These are phyloP conservation scores for Uloborus plumipes DNA, from an alignment of 2,888 invertebrate genomes.

Conservation along the genomic window DNA sequence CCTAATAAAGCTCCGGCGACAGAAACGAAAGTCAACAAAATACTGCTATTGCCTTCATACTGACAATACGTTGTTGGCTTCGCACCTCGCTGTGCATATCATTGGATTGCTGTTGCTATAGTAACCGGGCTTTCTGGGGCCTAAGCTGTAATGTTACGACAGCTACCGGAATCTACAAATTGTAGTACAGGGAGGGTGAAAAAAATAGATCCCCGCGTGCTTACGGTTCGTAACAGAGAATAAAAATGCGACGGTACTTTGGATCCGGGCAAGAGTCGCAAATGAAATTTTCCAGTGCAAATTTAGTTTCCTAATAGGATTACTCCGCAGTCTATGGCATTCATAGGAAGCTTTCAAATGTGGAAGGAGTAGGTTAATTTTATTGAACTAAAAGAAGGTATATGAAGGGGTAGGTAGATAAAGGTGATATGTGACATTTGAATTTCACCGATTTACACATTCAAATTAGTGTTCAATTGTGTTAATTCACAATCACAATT, in stretches of 20 bases:
- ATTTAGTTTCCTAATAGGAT: conserved; percentile 40
- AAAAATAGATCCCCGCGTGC: conserved; percentile 5
- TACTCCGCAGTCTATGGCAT: conserved; percentile 19
- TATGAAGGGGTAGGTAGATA: too few relatives aligned
- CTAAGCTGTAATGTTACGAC: conserved; percentile 2
- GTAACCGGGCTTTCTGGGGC: conserved; percentile 24
- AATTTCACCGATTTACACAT: too few relatives aligned
- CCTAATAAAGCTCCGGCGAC: conserved; percentile 20
- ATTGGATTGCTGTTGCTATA: conserved; percentile 53
- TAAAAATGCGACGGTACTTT: background rate
- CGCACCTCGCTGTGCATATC: conserved; percentile 39
- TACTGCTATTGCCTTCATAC: conserved; percentile 13
- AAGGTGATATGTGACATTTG: too few relatives aligned
- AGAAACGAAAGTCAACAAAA: conserved; percentile 33
- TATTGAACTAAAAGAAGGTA: too few relatives aligned
- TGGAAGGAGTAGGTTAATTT: too few relatives aligned
- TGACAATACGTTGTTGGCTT: conserved; percentile 39
- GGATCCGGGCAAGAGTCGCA: conserved; percentile 3
- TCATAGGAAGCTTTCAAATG: background rate
- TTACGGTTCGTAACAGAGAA: too few relatives aligned
- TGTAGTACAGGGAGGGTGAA: conserved; percentile 5
- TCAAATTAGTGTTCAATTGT: too few relatives aligned
- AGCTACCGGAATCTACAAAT: conserved; percentile 22
- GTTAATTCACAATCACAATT: too few relatives aligned
- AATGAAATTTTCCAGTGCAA: conserved; percentile 34